Conservation (phyloP, 2,888 invertebrate genomes). For the Pyrocoelia pectoralis region DNA sequence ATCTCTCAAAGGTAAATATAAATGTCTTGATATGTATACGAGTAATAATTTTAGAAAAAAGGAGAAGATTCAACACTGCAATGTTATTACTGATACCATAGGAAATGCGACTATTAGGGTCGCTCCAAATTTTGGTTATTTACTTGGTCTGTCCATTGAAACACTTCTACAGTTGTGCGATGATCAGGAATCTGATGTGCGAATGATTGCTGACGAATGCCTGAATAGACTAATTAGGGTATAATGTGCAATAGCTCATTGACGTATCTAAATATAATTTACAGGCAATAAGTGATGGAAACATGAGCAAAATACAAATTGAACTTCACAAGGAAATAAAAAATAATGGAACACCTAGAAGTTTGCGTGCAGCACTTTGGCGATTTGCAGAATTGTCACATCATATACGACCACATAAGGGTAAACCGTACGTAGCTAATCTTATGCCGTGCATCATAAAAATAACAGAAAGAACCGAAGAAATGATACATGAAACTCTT, state of each 20-base stretch:
- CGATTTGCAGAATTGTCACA: conserved; percentile 80
- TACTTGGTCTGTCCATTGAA: conserved; percentile 75
- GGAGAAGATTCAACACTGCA: conserved; percentile 77
- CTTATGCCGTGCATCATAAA: conserved; percentile 77
- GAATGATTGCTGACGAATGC: conserved; percentile 84
- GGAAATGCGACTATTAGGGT: conserved; percentile 68
- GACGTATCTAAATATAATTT: conserved; percentile 43
- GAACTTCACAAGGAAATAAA: conserved; percentile 86
- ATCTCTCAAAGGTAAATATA: conserved; percentile 38
- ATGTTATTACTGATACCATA: conserved; percentile 76
- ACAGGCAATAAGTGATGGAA: conserved; percentile 69
- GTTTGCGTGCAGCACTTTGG: conserved; percentile 78
- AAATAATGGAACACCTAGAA: conserved; percentile 75
- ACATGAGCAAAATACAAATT: conserved; percentile 77
- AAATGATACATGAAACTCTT: conserved; percentile 74
- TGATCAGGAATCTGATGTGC: conserved; percentile 78
- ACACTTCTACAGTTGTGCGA: conserved; percentile 75
- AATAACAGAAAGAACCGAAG: conserved; percentile 76
- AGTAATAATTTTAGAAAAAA: too few relatives aligned
- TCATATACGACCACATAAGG: conserved; percentile 78
- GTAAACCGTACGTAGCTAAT: conserved; percentile 79
- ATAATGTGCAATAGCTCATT: conserved; percentile 18
- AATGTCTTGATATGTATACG: too few relatives aligned
- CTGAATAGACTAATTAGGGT: conserved; percentile 78
- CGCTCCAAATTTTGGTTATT: conserved; percentile 68